Evolutionary conservation across 1,140 invertebrate species (phyloP).

Genomic region (Pachypeltis micranthus): DNA sequence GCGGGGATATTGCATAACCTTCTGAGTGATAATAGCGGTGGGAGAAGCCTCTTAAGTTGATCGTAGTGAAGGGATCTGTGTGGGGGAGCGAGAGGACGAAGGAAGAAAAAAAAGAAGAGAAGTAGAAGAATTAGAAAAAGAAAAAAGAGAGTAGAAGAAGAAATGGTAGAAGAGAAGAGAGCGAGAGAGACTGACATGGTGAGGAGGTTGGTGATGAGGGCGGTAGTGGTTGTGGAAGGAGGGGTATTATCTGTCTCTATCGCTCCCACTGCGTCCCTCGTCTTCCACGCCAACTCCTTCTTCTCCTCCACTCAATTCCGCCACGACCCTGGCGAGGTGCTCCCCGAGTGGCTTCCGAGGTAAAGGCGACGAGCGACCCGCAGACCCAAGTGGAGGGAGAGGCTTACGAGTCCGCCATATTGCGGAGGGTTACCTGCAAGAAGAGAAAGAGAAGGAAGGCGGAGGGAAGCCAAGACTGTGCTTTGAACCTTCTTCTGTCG

Average conservation of each 20-base stretch:
- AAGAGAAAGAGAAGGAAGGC: not conserved
- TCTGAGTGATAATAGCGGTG: not conserved
- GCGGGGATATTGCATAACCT: not conserved
- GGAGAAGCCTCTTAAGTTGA: not conserved
- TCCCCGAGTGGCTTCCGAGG: not conserved
- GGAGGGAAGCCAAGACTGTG: too few relatives aligned
- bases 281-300: too few relatives aligned
- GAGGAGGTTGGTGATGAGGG: not conserved
- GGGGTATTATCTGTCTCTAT: too few relatives aligned
- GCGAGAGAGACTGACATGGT: not conserved
- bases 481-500: not conserved
- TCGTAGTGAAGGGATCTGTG: too few relatives aligned
- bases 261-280: too few relatives aligned
- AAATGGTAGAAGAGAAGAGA: not conserved
- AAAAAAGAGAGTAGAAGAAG: not conserved
- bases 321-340: too few relatives aligned
- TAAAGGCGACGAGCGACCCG: conserved; percentile 15
- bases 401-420: not conserved
- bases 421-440: conserved; percentile 10
- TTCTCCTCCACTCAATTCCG: too few relatives aligned
- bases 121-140: not conserved
- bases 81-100: not conserved
- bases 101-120: not conserved
- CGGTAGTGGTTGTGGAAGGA: not conserved
- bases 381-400: conserved; percentile 18